phyloP scores from a whole-genome alignment of 2,888 invertebrate genomes.

The Aporophyla lueneburgensis region DNA sequence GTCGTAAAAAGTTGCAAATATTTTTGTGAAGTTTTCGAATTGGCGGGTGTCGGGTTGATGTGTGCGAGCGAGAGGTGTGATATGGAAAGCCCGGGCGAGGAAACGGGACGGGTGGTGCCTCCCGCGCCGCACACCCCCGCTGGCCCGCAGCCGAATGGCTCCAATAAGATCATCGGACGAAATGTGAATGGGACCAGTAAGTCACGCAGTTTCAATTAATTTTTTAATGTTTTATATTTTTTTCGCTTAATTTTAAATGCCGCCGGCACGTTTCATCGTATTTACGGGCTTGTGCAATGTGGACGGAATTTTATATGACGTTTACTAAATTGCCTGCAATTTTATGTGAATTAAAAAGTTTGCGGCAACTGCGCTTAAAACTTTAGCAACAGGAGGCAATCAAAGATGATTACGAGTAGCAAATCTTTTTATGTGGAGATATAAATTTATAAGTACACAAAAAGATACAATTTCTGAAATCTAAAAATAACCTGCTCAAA shows the following conservation, averaged over 20 bases:
- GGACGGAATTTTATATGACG: constrained; percentile 31
- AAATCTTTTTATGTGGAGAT: neutral
- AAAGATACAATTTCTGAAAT: neutral
- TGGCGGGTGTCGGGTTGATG: constrained; percentile 87
- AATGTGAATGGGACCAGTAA: constrained; percentile 93
- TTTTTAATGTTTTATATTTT: constrained; percentile 61
- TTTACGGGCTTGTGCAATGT: constrained; percentile 34
- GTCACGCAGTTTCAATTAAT: constrained; percentile 79
- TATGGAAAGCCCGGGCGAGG: constrained; percentile 89
- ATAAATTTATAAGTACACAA: neutral
- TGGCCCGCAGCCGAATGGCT: constrained; percentile 87
- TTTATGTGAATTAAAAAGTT: constrained; percentile 34
- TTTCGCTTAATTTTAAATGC: constrained; percentile 46
- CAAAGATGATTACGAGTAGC: neutral
- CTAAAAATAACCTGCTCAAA: neutral
- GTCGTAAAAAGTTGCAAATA: constrained; percentile 65
- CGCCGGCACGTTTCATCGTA: constrained; percentile 42
- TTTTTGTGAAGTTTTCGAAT: constrained; percentile 84
- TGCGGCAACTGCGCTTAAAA: constrained; percentile 5
- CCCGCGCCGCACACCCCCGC: constrained; percentile 86
- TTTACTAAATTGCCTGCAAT: constrained; percentile 36
- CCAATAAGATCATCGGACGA: constrained; percentile 92
- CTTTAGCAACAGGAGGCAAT: constrained; percentile 3
- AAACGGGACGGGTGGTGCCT: constrained; percentile 86
- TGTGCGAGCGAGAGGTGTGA: constrained; percentile 87